A percentile compares a stretch with the other conserved stretches of the same genome.
Evolutionary conservation across 2,888 invertebrate species (phyloP).

Genomic region (Eupeodes latifasciatus): DNA sequence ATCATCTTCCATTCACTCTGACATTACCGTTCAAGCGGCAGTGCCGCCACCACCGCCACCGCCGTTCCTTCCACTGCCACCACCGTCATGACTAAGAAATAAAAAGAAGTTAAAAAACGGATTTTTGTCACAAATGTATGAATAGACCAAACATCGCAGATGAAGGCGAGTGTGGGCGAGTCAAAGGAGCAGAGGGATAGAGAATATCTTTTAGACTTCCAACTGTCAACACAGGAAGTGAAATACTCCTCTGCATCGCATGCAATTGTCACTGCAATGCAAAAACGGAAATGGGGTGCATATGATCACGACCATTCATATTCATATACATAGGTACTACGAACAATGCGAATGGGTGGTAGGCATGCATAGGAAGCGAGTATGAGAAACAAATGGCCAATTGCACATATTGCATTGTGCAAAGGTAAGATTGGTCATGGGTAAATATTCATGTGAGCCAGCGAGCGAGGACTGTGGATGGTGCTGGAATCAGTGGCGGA

Average conservation of each 20-base stretch:
- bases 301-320: conserved; percentile 55
- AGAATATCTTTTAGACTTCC: conserved; percentile 38
- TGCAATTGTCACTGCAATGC: conserved; percentile 74
- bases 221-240: conserved; percentile 76
- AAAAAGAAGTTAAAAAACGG: conserved; percentile 7
- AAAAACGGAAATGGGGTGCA: conserved; percentile 75
- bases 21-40: conserved; percentile 58
- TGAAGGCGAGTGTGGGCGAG: conserved; percentile 38
- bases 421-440: neutral
- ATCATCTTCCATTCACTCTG: conserved; percentile 72
- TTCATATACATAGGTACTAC: no score
- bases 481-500: conserved; percentile 44
- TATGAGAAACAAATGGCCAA: conserved; percentile 67
- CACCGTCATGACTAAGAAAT: conserved; percentile 23
- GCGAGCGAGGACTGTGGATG: conserved; percentile 16
- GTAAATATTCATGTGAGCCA: conserved; percentile 23
- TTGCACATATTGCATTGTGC: conserved; percentile 49
- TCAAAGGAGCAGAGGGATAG: conserved; percentile 5
- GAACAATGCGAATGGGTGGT: neutral
- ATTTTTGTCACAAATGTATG: conserved; percentile 39
- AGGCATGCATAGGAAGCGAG: neutral
- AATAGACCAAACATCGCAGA: conserved; percentile 31
- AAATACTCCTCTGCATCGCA: conserved; percentile 72
- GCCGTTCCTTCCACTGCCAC: neutral
- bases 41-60: conserved; percentile 10